Conservation (phyloP, 2,113 vertebrate genomes). For the Leptobrachium ailaonicum region DNA sequence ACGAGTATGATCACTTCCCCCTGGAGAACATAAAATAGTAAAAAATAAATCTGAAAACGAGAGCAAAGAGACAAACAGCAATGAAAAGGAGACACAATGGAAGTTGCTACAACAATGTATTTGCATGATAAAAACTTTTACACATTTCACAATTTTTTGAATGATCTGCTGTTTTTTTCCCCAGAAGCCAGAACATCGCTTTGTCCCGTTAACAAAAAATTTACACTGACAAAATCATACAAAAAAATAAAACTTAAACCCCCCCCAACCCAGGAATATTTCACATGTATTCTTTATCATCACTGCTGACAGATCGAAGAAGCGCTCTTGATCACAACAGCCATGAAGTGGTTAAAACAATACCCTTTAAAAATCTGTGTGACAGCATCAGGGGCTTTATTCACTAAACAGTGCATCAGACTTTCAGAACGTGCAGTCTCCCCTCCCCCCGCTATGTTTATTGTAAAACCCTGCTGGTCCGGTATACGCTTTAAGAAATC, state of each 20-base stretch:
- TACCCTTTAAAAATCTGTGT: too few species aligned
- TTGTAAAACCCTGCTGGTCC: too few species aligned
- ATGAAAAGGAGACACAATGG: background rate
- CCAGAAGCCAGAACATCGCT: background rate
- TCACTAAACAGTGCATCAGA: too few species aligned
- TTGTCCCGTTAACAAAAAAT: background rate
- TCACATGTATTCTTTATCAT: background rate
- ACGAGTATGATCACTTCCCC: too few species aligned
- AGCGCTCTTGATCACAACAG: too few species aligned
- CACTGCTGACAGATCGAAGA: background rate
- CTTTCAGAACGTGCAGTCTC: too few species aligned
- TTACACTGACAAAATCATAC: slow-evolving; percentile 28
- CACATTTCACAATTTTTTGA: slow-evolving; percentile 25
- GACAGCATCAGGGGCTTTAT: too few species aligned
- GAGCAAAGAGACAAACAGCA: too few species aligned
- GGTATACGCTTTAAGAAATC: too few species aligned
- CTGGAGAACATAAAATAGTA: too few species aligned
- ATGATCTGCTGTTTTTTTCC: background rate
- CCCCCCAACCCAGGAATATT: background rate
- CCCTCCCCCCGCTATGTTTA: too few species aligned
- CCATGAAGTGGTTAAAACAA: background rate
- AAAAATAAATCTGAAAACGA: too few species aligned
- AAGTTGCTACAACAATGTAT: slow-evolving; percentile 41
- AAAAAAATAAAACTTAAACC: background rate
- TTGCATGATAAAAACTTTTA: slow-evolving; percentile 23